Percentiles rank a stretch among this genome's conserved stretches.
These are phyloP conservation scores for Hipposideros larvatus DNA, from an alignment of 2,797 vertebrate species.

Conservation along the genomic window DNA sequence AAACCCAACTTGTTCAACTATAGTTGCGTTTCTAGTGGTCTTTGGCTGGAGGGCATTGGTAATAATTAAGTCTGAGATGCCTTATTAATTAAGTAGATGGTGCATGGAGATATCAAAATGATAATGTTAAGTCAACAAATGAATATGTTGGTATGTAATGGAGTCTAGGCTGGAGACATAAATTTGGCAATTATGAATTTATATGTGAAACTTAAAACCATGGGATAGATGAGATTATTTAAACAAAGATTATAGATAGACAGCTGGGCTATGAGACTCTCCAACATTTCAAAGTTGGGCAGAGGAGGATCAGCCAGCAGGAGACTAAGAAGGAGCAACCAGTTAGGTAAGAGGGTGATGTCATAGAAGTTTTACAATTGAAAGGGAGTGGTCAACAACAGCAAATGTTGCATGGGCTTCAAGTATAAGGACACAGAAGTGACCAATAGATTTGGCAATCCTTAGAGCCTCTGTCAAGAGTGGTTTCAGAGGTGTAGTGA, in stretches of 20 bases:
- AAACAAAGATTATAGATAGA: not conserved
- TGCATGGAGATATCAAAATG: not conserved
- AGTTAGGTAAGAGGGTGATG: not conserved
- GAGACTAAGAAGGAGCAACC: not conserved
- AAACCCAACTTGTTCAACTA: not conserved
- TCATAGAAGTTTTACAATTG: not conserved
- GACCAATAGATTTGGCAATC: not conserved
- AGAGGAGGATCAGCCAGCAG: not conserved
- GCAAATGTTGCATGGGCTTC: not conserved
- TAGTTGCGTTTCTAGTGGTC: not conserved
- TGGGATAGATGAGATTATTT: not conserved
- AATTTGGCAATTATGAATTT: conserved; percentile 8
- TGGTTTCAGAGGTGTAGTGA: not conserved
- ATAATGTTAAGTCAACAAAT: not conserved
- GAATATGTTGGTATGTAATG: not conserved
- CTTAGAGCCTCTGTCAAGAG: not conserved
- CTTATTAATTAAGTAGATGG: not conserved
- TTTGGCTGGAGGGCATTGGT: not conserved
- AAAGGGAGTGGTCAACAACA: not conserved
- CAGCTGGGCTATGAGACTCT: not conserved
- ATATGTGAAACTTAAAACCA: not conserved
- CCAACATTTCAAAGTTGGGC: not conserved
- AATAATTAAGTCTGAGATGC: not conserved
- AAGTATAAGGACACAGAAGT: not conserved
- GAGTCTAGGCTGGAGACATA: not conserved